Evolutionary conservation across 2,797 vertebrate species (phyloP).

Genomic region (Xyrichtys novacula): DNA sequence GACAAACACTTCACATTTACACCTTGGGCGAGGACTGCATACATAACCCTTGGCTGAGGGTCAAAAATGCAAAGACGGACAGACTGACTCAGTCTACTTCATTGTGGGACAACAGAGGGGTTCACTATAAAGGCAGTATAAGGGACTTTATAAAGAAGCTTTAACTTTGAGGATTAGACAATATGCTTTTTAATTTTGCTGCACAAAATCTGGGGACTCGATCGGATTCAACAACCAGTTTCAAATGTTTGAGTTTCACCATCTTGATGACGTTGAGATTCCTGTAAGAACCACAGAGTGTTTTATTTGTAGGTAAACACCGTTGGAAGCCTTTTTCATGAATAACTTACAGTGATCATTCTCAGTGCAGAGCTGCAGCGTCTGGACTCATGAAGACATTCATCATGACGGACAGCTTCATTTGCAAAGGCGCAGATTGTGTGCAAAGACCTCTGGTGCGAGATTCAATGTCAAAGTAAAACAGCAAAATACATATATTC

Average conservation of each 20-base stretch:
- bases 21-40: too few species aligned
- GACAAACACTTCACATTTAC: too few species aligned
- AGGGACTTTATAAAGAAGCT: too few species aligned
- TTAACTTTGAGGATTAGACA: too few species aligned
- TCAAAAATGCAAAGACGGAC: too few species aligned
- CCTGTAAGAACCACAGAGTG: neutral
- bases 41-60: too few species aligned
- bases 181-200: too few species aligned
- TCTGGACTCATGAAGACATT: conserved; percentile 15
- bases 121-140: too few species aligned
- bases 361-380: neutral
- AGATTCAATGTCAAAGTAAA: conserved; percentile 15
- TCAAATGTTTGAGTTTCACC: neutral
- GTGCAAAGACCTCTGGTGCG: neutral
- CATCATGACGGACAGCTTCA: conserved; percentile 15
- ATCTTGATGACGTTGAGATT: neutral
- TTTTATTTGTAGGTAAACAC: neutral
- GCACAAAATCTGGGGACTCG: conserved; percentile 4
- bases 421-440: conserved; percentile 11
- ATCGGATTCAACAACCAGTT: conserved; percentile 5
- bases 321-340: neutral
- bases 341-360: neutral
- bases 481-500: neutral
- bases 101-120: too few species aligned
- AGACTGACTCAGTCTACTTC: too few species aligned